Evolutionary conservation across 2,888 invertebrate species (phyloP).

Genomic region (Mesodorylaimus sp.): DNA sequence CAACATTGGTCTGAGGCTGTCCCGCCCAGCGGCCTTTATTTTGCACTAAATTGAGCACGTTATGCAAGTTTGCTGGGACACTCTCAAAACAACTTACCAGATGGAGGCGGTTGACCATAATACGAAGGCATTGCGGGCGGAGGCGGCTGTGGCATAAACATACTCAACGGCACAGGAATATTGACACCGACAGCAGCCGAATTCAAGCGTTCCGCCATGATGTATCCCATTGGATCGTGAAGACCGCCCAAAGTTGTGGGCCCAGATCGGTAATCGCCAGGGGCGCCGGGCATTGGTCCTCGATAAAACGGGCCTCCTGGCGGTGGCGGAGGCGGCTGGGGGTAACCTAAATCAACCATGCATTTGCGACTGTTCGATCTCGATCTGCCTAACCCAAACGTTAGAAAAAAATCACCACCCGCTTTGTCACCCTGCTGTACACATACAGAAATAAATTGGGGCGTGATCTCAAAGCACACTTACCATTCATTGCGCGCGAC

Average conservation of each 20-base stretch:
- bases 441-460: too few species aligned
- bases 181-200: constrained; percentile 42
- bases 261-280: constrained; percentile 42
- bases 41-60: too few species aligned
- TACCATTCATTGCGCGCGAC: neutral
- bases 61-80: too few species aligned
- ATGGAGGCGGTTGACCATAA: constrained; percentile 54
- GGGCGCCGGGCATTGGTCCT: constrained; percentile 11
- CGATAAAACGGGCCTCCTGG: too few species aligned
- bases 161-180: constrained; percentile 77
- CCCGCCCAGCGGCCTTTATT: too few species aligned
- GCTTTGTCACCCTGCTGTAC: too few species aligned
- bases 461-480: neutral
- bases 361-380: too few species aligned
- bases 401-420: too few species aligned
- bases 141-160: constrained; percentile 36
- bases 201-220: constrained; percentile 51
- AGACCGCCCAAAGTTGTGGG: too few species aligned
- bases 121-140: constrained; percentile 50
- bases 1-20: too few species aligned
- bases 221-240: constrained; percentile 75
- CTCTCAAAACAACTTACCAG: too few species aligned
- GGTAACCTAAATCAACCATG: neutral
- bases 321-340: neutral
- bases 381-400: too few species aligned